Conservation (phyloP, 1,140 invertebrate genomes). For the Drosophila nigrodunni region DNA sequence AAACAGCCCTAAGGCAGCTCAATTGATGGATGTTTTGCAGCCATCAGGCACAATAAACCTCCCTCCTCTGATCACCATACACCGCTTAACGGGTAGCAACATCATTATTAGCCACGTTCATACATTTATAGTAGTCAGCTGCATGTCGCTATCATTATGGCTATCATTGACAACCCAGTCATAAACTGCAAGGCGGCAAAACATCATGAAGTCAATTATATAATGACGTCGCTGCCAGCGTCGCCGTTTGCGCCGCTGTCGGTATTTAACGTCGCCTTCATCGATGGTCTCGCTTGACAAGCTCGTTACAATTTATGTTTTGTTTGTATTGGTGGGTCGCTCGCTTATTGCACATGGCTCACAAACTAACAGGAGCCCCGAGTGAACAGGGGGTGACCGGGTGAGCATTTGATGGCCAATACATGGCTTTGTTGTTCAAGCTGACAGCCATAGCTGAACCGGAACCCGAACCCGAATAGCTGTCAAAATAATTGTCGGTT, state of each 20-base stretch:
- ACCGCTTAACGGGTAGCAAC: not conserved
- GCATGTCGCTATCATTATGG: slow-evolving; percentile 39
- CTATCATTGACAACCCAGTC: slow-evolving; percentile 25
- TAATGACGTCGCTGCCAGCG: slow-evolving; percentile 24
- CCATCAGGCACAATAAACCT: too few relatives aligned
- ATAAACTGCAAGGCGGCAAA: slow-evolving; percentile 45
- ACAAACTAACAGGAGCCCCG: not conserved
- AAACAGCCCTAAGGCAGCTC: slow-evolving; percentile 6
- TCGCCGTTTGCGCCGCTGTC: not conserved
- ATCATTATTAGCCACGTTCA: slow-evolving; percentile 28
- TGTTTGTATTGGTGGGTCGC: slow-evolving; percentile 44
- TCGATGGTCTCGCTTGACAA: slow-evolving; percentile 34
- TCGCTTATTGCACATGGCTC: slow-evolving; percentile 11
- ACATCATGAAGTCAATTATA: slow-evolving; percentile 51
- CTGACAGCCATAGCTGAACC: slow-evolving; percentile 27
- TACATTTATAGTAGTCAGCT: slow-evolving; percentile 13
- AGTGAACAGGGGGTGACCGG: not conserved
- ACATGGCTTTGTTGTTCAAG: slow-evolving; percentile 14
- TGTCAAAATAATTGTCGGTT: slow-evolving; percentile 41
- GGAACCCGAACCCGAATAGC: slow-evolving; percentile 29
- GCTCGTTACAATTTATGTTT: slow-evolving; percentile 51
- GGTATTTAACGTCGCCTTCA: slow-evolving; percentile 17
- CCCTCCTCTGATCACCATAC: not conserved
- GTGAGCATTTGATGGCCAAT: slow-evolving; percentile 20
- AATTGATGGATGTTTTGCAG: slow-evolving; percentile 29